Percentiles rank a stretch among this genome's conserved stretches.
Conservation (phyloP, 2,113 vertebrate species). For the Tychaedon coryphoeus region DNA sequence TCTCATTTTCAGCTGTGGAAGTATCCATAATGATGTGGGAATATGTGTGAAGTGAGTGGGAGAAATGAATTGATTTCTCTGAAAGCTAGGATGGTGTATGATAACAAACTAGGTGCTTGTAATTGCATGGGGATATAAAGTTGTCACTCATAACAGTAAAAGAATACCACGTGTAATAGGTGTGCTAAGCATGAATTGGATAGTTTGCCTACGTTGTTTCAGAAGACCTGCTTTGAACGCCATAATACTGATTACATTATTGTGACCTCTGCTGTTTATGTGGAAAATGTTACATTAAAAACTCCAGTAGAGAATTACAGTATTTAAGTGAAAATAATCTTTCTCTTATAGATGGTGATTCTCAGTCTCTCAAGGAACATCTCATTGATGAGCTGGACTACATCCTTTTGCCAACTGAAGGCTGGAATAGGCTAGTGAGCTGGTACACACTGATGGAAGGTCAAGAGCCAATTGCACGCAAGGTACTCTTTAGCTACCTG, state of each 20-base stretch:
- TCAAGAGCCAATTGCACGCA: slow-evolving; percentile 95
- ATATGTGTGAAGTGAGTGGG: neutral
- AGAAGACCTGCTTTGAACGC: neutral
- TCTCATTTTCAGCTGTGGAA: neutral
- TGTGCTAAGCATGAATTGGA: neutral
- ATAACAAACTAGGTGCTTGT: neutral
- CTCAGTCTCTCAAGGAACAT: slow-evolving; percentile 94
- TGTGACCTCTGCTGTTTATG: neutral
- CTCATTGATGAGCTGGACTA: slow-evolving; percentile 99
- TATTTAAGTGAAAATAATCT: slow-evolving; percentile 2
- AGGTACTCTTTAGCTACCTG: slow-evolving; percentile 74
- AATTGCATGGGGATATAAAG: neutral
- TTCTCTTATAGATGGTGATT: slow-evolving; percentile 85
- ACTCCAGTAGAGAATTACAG: neutral
- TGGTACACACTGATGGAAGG: slow-evolving; percentile 91
- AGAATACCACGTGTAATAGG: neutral
- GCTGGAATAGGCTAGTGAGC: slow-evolving; percentile 97
- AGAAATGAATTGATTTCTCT: neutral
- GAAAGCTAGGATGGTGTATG: neutral
- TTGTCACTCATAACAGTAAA: neutral
- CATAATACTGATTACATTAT: neutral
- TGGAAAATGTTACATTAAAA: neutral
- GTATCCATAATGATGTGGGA: neutral
- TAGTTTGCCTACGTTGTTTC: neutral
- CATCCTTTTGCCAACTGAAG: slow-evolving; percentile 94